A percentile compares a stretch with the other conserved stretches of the same genome.
Conservation (phyloP, 2,113 vertebrate species). For the Nerophis ophidion region DNA sequence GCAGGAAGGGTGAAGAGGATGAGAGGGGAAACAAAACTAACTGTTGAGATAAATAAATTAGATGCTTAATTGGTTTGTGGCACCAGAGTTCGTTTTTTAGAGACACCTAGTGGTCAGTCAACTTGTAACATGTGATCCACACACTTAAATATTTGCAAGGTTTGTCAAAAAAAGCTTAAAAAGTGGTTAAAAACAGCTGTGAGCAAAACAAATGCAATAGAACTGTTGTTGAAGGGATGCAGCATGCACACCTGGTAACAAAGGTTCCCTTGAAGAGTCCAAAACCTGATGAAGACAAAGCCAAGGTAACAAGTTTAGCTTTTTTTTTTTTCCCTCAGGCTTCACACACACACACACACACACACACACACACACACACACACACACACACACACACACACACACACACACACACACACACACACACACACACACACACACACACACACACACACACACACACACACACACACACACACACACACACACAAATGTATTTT, state of each 20-base stretch:
- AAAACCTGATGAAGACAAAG: conserved; percentile 77
- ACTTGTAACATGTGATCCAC: neutral
- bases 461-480: neutral
- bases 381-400: neutral
- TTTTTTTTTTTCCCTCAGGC: neutral
- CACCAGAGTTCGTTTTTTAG: neutral
- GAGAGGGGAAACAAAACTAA: neutral
- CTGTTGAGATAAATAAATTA: conserved; percentile 13
- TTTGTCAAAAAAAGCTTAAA: conserved; percentile 15
- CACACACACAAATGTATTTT: neutral
- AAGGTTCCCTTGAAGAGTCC: conserved; percentile 79
- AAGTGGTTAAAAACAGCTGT: conserved; percentile 10
- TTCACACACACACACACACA: neutral
- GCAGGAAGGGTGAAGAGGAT: conserved; percentile 10
- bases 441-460: neutral
- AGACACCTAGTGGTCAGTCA: conserved; percentile 48
- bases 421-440: neutral
- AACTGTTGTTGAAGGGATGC: conserved; percentile 17
- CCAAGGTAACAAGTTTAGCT: conserved; percentile 39
- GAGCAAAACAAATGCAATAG: conserved; percentile 10
- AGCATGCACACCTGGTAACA: conserved; percentile 77
- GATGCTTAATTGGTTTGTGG: neutral
- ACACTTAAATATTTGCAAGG: conserved; percentile 3
- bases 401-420: neutral
- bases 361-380: neutral